A percentile compares a stretch with the other conserved stretches of the same genome.
Conservation (phyloP, 2,888 invertebrate species). For the Caradrina clavipalpis region DNA sequence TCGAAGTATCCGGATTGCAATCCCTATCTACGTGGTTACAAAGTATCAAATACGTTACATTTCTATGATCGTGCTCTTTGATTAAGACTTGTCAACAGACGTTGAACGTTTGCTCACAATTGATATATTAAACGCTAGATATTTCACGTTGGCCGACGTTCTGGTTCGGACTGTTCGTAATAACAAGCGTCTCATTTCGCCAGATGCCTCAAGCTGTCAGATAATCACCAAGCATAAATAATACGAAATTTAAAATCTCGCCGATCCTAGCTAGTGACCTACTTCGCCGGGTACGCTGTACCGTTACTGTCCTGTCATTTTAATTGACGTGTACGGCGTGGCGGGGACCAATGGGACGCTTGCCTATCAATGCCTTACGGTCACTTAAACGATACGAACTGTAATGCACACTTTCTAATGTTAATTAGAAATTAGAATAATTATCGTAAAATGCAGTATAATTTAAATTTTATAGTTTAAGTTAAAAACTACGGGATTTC, state of each 20-base stretch:
- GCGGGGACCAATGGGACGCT: constrained; percentile 33
- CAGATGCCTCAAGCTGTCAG: constrained; percentile 34
- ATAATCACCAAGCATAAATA: constrained; percentile 49
- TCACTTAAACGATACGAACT: constrained; percentile 15
- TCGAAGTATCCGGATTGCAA: no score
- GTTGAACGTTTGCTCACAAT: constrained; percentile 1
- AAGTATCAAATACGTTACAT: neutral
- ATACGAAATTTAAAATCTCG: constrained; percentile 47
- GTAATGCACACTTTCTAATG: constrained; percentile 55
- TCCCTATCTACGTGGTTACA: constrained; percentile 6
- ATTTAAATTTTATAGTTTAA: neutral
- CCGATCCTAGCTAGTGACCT: constrained; percentile 62
- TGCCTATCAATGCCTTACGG: constrained; percentile 24
- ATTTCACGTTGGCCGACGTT: constrained; percentile 10
- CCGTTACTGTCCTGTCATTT: constrained; percentile 59
- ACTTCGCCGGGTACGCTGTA: constrained; percentile 51
- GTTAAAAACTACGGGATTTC: constrained; percentile 9
- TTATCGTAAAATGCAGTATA: constrained; percentile 25
- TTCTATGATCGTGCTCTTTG: neutral
- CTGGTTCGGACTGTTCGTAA: constrained; percentile 2
- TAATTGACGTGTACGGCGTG: constrained; percentile 56
- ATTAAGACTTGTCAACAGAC: no score
- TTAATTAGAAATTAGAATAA: constrained; percentile 52
- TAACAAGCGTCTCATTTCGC: constrained; percentile 42
- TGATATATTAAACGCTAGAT: constrained; percentile 9